These are phyloP conservation scores for Caracal caracal DNA, from an alignment of 2,113 vertebrate genomes.

Conservation along the genomic window DNA sequence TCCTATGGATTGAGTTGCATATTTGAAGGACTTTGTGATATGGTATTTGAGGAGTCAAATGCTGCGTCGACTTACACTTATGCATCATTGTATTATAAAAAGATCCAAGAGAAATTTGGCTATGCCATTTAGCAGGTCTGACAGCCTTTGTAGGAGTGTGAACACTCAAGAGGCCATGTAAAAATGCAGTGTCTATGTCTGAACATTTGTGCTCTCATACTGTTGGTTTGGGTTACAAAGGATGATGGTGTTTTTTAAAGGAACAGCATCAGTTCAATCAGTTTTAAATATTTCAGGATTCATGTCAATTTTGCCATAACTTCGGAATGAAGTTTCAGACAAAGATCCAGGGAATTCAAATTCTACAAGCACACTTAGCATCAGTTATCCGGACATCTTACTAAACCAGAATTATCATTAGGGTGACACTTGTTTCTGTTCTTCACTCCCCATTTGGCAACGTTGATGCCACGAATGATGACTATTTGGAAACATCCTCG, in stretches of 20 bases:
- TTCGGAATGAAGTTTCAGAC: slow-evolving; percentile 1
- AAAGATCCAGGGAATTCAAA: slow-evolving; percentile 22
- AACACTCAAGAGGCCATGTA: slow-evolving; percentile 78
- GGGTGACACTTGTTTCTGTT: not conserved
- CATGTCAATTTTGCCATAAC: slow-evolving; percentile 33
- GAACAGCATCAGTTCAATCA: not conserved
- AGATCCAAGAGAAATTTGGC: slow-evolving; percentile 79
- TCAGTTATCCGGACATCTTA: slow-evolving; percentile 16
- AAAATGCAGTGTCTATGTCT: slow-evolving; percentile 75
- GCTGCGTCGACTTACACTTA: slow-evolving; percentile 78
- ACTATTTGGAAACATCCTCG: slow-evolving; percentile 71
- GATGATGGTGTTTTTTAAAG: slow-evolving; percentile 64
- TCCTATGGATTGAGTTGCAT: slow-evolving; percentile 60
- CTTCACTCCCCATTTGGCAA: slow-evolving; percentile 57
- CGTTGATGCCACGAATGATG: slow-evolving; percentile 56
- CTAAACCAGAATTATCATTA: slow-evolving; percentile 29
- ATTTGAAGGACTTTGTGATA: slow-evolving; percentile 75
- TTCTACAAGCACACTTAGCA: not conserved
- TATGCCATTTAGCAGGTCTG: slow-evolving; percentile 82
- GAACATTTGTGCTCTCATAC: slow-evolving; percentile 72
- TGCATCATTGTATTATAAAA: slow-evolving; percentile 82
- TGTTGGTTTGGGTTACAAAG: slow-evolving; percentile 72
- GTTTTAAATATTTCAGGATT: slow-evolving; percentile 61
- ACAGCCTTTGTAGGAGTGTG: slow-evolving; percentile 80
- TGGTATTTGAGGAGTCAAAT: slow-evolving; percentile 82